Conservation (phyloP, 35 echinoderm and acorn worm genomes). For the Amphiura filiformis region DNA sequence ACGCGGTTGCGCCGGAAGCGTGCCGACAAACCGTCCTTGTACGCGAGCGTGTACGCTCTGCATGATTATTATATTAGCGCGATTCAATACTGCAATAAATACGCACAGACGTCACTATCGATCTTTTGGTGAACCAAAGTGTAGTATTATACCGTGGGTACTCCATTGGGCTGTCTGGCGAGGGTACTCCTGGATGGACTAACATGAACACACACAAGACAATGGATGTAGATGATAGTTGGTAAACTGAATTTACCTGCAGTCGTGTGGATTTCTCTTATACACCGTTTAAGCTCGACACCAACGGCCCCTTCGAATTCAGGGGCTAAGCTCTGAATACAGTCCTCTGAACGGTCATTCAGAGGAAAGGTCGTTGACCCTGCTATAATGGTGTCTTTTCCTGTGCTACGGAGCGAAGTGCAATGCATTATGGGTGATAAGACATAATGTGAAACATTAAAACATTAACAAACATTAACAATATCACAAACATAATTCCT, state of each 20-base stretch:
- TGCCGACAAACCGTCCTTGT: too few species aligned
- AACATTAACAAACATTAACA: neutral
- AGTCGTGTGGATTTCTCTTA: neutral
- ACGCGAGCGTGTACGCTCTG: too few species aligned
- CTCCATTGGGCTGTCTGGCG: too few species aligned
- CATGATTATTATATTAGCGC: too few species aligned
- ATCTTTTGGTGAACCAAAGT: too few species aligned
- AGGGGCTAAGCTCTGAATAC: neutral
- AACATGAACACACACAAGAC: neutral
- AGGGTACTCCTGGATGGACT: too few species aligned
- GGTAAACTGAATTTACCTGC: neutral
- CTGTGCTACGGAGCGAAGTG: neutral
- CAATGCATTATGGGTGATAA: neutral
- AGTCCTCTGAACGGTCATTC: neutral
- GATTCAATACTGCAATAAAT: too few species aligned
- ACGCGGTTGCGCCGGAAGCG: too few species aligned
- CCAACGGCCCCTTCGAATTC: neutral
- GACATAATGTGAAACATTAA: neutral
- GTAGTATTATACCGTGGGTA: too few species aligned
- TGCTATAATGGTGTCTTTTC: neutral
- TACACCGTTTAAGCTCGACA: neutral
- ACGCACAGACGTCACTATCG: too few species aligned
- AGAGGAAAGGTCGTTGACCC: conserved; percentile 10
- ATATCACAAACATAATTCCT: too few species aligned
- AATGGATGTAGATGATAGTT: neutral